Conservation (phyloP, 2,113 vertebrate genomes). For the Hymenochirus boettgeri region DNA sequence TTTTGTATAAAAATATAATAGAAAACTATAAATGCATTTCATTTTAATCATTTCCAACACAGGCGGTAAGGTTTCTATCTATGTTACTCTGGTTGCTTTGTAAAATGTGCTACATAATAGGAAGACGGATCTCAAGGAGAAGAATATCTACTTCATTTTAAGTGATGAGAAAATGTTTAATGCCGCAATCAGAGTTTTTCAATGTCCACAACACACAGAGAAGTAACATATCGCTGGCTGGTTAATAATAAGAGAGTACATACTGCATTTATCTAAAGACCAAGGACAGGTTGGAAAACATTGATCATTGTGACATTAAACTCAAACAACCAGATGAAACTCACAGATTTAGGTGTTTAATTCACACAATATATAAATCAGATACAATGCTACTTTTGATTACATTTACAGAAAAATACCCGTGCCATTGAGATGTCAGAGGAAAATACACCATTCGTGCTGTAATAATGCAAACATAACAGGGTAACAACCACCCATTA, state of each 20-base stretch:
- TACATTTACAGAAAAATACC: not conserved
- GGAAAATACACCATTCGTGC: not conserved
- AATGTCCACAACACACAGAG: conserved; percentile 10
- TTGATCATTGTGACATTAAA: conserved; percentile 27
- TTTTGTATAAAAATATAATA: not conserved
- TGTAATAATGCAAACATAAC: too few species aligned
- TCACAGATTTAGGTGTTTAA: conserved; percentile 24
- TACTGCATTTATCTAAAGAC: conserved; percentile 26
- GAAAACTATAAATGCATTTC: conserved; percentile 2
- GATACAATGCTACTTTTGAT: not conserved
- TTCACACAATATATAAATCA: conserved; percentile 17
- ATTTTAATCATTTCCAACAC: not conserved
- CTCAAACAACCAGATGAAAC: conserved; percentile 23
- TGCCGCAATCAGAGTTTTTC: conserved; percentile 17
- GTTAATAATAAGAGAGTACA: conserved; percentile 33
- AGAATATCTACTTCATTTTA: not conserved
- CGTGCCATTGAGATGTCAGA: not conserved
- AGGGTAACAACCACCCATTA: too few species aligned
- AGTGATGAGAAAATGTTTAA: conserved; percentile 13
- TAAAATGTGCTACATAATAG: not conserved
- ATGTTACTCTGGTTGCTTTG: not conserved
- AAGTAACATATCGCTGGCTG: conserved; percentile 20
- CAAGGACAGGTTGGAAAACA: conserved; percentile 26
- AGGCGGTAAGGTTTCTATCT: not conserved
- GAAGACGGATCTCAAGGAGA: not conserved